Percentiles rank a stretch among this genome's conserved stretches.
Conservation (phyloP, 2,797 vertebrate species). For the Antennarius maculatus region DNA sequence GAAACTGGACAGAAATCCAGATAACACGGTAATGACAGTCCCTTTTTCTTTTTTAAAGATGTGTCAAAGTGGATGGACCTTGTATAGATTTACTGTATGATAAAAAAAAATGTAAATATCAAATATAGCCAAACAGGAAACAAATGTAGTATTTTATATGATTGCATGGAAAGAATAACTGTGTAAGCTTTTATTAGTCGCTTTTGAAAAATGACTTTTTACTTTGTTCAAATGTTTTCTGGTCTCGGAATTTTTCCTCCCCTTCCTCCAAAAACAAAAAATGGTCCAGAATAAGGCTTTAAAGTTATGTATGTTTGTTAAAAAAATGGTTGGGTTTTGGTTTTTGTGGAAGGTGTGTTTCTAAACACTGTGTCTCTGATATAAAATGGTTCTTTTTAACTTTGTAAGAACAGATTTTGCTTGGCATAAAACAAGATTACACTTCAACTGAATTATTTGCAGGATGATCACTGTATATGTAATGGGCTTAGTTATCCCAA, state of each 20-base stretch:
- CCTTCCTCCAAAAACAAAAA: slow-evolving; percentile 22
- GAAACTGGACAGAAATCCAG: slow-evolving; percentile 39
- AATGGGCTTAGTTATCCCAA: slow-evolving; percentile 77
- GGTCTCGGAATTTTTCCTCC: slow-evolving; percentile 41
- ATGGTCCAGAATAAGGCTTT: slow-evolving; percentile 60
- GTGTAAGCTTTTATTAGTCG: slow-evolving; percentile 89
- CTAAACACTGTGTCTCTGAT: slow-evolving; percentile 67
- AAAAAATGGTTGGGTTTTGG: slow-evolving; percentile 58
- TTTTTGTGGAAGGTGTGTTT: slow-evolving; percentile 62
- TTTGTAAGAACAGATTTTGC: slow-evolving; percentile 62
- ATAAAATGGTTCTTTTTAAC: slow-evolving; percentile 64
- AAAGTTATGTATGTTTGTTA: slow-evolving; percentile 78
- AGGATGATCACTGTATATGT: slow-evolving; percentile 67
- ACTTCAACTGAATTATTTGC: slow-evolving; percentile 65
- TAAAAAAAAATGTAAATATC: slow-evolving; percentile 86
- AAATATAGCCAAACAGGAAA: slow-evolving; percentile 89
- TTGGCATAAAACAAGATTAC: slow-evolving; percentile 64
- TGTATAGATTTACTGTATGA: slow-evolving; percentile 94
- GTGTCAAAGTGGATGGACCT: slow-evolving; percentile 59
- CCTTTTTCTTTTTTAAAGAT: slow-evolving; percentile 46
- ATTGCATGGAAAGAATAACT: slow-evolving; percentile 88
- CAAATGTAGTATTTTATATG: slow-evolving; percentile 92
- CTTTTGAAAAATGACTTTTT: slow-evolving; percentile 82
- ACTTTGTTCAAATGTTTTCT: slow-evolving; percentile 85
- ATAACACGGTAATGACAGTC: slow-evolving; percentile 51